Base-by-base conservation (phyloP, 2,113 vertebrate genomes). In the Lampris incognitus region DNA sequence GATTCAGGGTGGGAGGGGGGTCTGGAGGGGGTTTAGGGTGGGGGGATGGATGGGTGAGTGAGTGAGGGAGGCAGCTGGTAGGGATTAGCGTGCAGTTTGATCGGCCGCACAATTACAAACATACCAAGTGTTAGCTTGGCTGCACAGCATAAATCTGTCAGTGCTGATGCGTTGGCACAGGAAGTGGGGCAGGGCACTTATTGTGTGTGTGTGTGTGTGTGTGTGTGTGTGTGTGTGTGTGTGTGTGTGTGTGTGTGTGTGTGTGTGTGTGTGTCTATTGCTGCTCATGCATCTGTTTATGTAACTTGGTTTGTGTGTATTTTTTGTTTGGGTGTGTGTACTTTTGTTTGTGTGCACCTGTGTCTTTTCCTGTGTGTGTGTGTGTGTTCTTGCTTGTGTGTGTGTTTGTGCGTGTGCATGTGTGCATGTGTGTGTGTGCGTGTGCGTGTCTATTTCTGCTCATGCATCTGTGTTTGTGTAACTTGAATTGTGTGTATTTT, bases 31-130 rank as follows among this genome's bases (percentile, higher is more conserved):
- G 8, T 4, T 9, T 10, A 10, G 52, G 8, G 52, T 9, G 8
- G 52, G 8, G 52, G 13, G 8, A 55, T 24, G 24, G 24, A 24
- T 84, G 77, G 71, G 59, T 76, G 88, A 74, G 72, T 90, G 87
- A 89, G 84, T 83, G 87, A 90, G 89, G 86, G 87, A 87, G 87
- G 90, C 91, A 90, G 91, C 85, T 91, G 89, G 89, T 90, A 89
- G 89, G 89, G 89, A 92, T 93, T 93, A 92, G 83, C 81, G 76
- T 81, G 85, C 82, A 83, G 86, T 90, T 90, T 88, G 86, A 89
- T 89, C 85, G 84, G 84, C 85, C 80, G 85, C 78, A 89, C 90
- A 87, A 88, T 90, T 87, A 85, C 89, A 88, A 91, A 87, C 85
- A 90, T 87, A 87, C 85, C 85, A 68, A 85, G 86, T 85, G 90